Evolutionary conservation across 2,888 invertebrate genomes (phyloP).

Genomic region (Tiliacea citrago): DNA sequence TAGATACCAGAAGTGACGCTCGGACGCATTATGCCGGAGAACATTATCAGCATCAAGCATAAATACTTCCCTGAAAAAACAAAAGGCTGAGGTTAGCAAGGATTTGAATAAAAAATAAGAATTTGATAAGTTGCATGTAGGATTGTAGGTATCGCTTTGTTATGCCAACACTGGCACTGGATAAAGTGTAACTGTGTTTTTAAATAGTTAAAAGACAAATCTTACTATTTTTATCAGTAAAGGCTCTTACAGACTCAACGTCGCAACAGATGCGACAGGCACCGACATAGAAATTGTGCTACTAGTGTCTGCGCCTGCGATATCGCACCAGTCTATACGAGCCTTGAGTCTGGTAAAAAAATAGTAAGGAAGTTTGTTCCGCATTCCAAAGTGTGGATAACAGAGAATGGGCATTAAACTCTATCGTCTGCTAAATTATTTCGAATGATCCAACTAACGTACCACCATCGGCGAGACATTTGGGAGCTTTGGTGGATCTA

Average conservation of each 20-base stretch:
- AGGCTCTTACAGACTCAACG: too few species aligned
- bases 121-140: not conserved
- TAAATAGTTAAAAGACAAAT: not conserved
- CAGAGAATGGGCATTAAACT: not conserved
- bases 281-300: too few species aligned
- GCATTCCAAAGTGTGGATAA: not conserved
- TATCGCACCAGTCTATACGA: too few species aligned
- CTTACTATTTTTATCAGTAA: not conserved
- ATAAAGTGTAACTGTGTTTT: not conserved
- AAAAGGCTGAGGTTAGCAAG: not conserved
- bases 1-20: conserved; percentile 96
- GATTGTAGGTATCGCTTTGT: not conserved
- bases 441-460: not conserved
- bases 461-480: not conserved
- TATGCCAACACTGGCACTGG: not conserved
- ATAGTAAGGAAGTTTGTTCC: not conserved
- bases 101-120: not conserved
- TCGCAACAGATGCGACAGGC: too few species aligned
- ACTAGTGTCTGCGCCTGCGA: too few species aligned
- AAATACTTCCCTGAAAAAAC: conserved; percentile 91
- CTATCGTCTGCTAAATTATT: not conserved
- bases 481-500: conserved; percentile 3
- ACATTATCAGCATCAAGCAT: conserved; percentile 92
- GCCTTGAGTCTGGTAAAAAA: not conserved
- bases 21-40: conserved; percentile 95